Conservation (phyloP, 2,888 invertebrate genomes). For the Ischnura elegans region DNA sequence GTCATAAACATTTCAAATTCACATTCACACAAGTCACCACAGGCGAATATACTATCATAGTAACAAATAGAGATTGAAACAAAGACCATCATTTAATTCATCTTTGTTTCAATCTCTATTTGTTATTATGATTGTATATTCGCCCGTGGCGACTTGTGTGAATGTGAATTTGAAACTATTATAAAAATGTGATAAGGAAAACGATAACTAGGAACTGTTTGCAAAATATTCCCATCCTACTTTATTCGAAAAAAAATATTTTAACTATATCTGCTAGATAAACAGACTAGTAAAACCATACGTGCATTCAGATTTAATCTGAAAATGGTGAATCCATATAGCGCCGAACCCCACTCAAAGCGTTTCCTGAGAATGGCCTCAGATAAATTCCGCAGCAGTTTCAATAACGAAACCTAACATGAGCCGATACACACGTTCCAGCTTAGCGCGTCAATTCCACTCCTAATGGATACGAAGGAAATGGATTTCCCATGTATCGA, state of each 20-base stretch:
- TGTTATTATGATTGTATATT: too few relatives aligned
- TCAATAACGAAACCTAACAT: slow-evolving; percentile 20
- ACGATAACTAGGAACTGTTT: background rate
- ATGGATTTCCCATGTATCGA: slow-evolving; percentile 38
- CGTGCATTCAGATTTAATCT: background rate
- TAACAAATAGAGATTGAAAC: too few relatives aligned
- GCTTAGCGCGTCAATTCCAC: background rate
- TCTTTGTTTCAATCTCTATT: too few relatives aligned
- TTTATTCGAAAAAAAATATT: too few relatives aligned
- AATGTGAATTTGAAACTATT: background rate
- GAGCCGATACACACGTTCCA: background rate
- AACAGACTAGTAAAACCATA: background rate
- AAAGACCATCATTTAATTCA: background rate
- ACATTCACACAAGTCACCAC: too few relatives aligned
- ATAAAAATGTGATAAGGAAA: background rate
- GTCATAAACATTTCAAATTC: too few relatives aligned
- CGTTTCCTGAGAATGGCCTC: background rate
- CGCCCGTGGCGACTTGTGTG: too few relatives aligned
- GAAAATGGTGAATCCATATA: slow-evolving; percentile 23
- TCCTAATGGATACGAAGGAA: background rate
- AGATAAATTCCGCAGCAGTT: background rate
- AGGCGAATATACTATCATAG: too few relatives aligned
- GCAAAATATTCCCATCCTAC: too few relatives aligned
- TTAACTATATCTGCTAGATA: background rate
- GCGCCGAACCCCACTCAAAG: background rate